Percentiles rank a stretch among this genome's conserved stretches.
These are phyloP conservation scores for Apistogramma diplotaenia DNA, from an alignment of 2,113 vertebrate genomes.

Conservation along the genomic window DNA sequence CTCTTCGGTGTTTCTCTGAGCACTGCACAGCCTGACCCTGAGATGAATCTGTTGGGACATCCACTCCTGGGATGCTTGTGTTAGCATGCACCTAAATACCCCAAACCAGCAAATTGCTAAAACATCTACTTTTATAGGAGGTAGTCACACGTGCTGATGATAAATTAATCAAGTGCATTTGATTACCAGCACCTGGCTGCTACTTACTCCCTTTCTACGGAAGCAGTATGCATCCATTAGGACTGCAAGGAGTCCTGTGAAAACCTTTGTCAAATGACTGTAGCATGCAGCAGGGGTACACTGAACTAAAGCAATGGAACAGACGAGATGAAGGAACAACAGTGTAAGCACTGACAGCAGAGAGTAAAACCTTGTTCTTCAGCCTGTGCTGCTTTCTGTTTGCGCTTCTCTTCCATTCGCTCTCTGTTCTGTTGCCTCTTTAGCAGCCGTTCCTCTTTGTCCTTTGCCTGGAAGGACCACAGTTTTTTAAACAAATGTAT, in stretches of 20 bases:
- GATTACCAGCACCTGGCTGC: too few relatives aligned
- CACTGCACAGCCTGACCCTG: not conserved
- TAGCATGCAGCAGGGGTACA: not conserved
- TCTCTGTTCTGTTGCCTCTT: slow-evolving; percentile 94
- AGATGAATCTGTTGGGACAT: not conserved
- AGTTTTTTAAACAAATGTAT: not conserved
- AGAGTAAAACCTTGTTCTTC: slow-evolving; percentile 56
- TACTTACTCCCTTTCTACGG: not conserved
- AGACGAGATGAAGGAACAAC: not conserved
- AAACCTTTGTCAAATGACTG: not conserved
- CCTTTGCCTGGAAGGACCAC: slow-evolving; percentile 84
- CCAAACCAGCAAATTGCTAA: not conserved
- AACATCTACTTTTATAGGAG: not conserved
- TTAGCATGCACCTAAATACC: not conserved
- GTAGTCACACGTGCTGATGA: too few relatives aligned
- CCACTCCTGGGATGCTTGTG: not conserved
- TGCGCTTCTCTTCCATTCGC: slow-evolving; percentile 92
- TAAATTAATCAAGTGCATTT: too few relatives aligned
- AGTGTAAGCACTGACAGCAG: not conserved
- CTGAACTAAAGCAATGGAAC: not conserved
- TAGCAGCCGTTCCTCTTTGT: slow-evolving; percentile 94
- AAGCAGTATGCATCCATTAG: too few relatives aligned
- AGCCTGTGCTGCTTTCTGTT: slow-evolving; percentile 85
- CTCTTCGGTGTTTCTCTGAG: not conserved
- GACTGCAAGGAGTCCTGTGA: not conserved